phyloP scores from a whole-genome alignment of 2,797 vertebrate species.

The Gymnopithys bicolor region DNA sequence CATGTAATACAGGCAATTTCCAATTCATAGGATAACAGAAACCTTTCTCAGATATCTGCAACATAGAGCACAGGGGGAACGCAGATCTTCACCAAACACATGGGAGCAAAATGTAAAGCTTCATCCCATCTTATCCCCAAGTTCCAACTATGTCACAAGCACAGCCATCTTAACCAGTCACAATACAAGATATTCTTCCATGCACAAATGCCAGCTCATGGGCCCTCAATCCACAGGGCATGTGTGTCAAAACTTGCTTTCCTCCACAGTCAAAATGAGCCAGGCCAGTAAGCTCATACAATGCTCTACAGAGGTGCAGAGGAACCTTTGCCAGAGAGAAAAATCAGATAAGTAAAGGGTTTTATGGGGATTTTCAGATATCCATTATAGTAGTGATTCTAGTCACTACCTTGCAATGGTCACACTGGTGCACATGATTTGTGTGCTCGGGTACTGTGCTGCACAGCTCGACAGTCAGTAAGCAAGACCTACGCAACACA shows the following conservation, averaged over 20 bases:
- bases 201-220: background rate
- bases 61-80: fast-evolving
- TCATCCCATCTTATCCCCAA: background rate
- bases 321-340: background rate
- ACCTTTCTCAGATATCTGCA: background rate
- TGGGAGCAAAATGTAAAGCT: background rate
- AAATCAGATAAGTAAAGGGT: background rate
- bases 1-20: background rate
- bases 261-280: background rate
- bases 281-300: background rate
- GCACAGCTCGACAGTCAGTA: background rate
- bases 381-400: background rate
- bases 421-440: background rate
- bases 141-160: background rate
- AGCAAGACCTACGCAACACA: background rate
- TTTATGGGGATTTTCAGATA: background rate
- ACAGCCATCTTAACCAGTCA: background rate
- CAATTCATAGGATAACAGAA: background rate
- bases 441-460: background rate
- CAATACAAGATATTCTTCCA: background rate
- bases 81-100: background rate
- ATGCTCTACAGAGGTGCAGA: background rate
- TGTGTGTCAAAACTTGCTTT: background rate
- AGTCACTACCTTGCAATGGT: background rate
- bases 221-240: background rate